These are phyloP conservation scores for Amphipyra tragopoginis DNA, from an alignment of 2,888 invertebrate species.

Conservation along the genomic window DNA sequence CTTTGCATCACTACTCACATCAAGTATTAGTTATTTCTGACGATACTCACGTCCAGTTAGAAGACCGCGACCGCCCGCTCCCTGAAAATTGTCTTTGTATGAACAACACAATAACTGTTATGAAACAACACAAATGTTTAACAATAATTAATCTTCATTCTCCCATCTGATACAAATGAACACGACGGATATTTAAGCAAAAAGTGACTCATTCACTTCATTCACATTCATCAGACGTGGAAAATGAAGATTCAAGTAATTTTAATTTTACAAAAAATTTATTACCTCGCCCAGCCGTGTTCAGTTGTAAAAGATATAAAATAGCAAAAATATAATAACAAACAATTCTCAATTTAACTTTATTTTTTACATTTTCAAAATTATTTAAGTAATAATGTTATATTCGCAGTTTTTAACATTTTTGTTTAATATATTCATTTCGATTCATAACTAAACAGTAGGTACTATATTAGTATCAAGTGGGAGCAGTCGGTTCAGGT, in stretches of 20 bases:
- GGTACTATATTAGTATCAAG: conserved; percentile 45
- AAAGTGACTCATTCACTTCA: conserved; percentile 6
- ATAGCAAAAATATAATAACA: conserved; percentile 34
- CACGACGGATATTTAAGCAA: conserved; percentile 59
- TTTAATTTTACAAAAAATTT: conserved; percentile 40
- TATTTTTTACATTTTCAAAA: conserved; percentile 62
- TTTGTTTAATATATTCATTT: conserved; percentile 8
- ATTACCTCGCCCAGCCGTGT: conserved; percentile 78
- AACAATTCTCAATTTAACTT: conserved; percentile 61
- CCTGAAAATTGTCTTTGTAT: conserved; percentile 66
- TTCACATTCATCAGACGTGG: conserved; percentile 58
- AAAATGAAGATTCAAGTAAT: conserved; percentile 77
- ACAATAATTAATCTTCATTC: conserved; percentile 76
- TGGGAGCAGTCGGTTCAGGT: conserved; percentile 68
- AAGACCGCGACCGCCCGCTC: conserved; percentile 53
- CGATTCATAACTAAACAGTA: conserved; percentile 8
- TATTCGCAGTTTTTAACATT: conserved; percentile 7
- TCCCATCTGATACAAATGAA: conserved; percentile 82
- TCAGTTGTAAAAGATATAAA: conserved; percentile 72
- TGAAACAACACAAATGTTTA: not conserved
- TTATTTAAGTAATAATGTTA: conserved; percentile 20
- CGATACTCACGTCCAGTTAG: conserved; percentile 65
- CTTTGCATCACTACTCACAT: too few species aligned
- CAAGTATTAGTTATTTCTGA: not conserved
- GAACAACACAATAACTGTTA: not conserved